phyloP scores from a whole-genome alignment of 2,113 vertebrate species.

The Tachuris rubrigastra region DNA sequence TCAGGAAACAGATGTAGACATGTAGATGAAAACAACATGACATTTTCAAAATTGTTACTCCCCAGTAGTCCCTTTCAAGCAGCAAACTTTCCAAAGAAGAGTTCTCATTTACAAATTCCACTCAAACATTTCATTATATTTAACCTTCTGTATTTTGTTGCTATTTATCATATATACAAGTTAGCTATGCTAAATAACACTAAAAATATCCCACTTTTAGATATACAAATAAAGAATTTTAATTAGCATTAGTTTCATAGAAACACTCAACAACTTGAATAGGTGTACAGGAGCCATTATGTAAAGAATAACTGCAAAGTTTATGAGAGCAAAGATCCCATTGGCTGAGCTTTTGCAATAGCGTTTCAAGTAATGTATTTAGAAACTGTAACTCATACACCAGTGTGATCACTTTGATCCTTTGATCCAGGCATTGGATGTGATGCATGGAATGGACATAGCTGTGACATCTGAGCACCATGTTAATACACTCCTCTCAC shows the following conservation, averaged over 20 bases:
- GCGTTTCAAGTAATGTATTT: background rate
- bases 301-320: background rate
- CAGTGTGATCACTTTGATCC: background rate
- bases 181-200: background rate
- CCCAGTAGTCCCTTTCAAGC: background rate
- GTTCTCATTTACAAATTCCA: background rate
- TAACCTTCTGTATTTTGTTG: background rate
- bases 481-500: background rate
- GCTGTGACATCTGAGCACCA: background rate
- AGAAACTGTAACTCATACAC: background rate
- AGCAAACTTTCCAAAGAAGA: background rate
- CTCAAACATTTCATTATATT: background rate
- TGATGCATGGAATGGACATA: background rate
- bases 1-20: background rate
- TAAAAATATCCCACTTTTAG: background rate
- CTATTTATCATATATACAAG: background rate
- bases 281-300: background rate
- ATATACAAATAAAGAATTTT: background rate
- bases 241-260: background rate
- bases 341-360: background rate
- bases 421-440: background rate
- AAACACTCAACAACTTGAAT: background rate
- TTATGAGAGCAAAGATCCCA: background rate
- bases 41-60: background rate
- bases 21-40: slow-evolving; percentile 15